Percentiles rank a stretch among this genome's conserved stretches.
phyloP scores from a whole-genome alignment of 2,797 vertebrate genomes.

The Microctenopoma stevenorrisi region DNA sequence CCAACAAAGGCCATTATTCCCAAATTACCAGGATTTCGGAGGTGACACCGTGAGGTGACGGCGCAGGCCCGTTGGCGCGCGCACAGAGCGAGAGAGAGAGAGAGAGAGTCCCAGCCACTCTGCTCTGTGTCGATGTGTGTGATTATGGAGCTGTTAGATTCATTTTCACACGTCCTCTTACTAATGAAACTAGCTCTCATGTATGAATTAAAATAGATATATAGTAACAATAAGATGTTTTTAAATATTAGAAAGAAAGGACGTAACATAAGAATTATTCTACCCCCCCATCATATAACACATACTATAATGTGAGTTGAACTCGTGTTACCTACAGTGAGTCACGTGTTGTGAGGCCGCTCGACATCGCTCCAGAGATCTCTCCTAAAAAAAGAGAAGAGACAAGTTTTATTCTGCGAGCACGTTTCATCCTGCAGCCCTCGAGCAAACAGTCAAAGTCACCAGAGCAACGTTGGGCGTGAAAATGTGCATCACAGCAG shows the following conservation, averaged over 20 bases:
- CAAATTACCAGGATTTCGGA: not conserved
- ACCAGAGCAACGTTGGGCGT: too few species aligned
- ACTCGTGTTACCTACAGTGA: constrained; percentile 43
- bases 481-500: too few species aligned
- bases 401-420: constrained; percentile 45
- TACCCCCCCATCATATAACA: not conserved
- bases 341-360: constrained; percentile 68
- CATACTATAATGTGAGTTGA: not conserved
- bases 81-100: constrained; percentile 10
- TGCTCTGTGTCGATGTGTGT: not conserved
- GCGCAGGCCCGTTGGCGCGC: constrained; percentile 1
- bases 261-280: too few species aligned
- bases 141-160: not conserved
- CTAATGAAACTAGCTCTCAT: not conserved
- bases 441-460: not conserved
- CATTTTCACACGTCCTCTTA: not conserved
- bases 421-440: constrained; percentile 7
- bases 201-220: too few species aligned
- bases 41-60: not conserved
- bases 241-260: too few species aligned
- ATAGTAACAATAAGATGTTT: not conserved
- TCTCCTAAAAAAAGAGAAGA: constrained; percentile 55
- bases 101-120: constrained; percentile 2
- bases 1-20: constrained; percentile 26
- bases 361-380: constrained; percentile 62